Conservation (phyloP, 2,888 invertebrate species). For the Lasioglossum zephyrum region DNA sequence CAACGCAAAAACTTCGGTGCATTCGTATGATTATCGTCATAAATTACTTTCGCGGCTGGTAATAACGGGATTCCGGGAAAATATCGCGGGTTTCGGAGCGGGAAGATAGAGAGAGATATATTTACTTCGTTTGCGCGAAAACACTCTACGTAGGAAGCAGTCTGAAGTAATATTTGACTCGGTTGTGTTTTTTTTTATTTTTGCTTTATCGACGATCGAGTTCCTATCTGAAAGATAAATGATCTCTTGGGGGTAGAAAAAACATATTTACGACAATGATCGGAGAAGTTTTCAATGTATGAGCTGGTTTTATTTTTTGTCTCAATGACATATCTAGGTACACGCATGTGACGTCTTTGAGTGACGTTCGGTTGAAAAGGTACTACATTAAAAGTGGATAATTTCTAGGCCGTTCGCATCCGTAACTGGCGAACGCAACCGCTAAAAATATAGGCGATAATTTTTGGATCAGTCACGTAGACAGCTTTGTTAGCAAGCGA, state of each 20-base stretch:
- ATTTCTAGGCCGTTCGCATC: not conserved
- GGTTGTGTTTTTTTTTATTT: not conserved
- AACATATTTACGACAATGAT: not conserved
- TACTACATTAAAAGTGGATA: not conserved
- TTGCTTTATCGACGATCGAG: not conserved
- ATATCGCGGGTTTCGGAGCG: not conserved
- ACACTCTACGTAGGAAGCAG: not conserved
- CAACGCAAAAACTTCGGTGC: not conserved
- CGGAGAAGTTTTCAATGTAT: not conserved
- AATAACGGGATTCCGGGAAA: slow-evolving; percentile 11
- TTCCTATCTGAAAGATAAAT: slow-evolving; percentile 5
- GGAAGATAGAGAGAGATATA: not conserved
- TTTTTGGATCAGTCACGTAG: not conserved
- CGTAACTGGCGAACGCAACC: not conserved
- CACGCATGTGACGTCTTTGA: not conserved
- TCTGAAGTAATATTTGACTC: not conserved
- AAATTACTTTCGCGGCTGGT: not conserved
- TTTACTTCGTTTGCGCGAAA: not conserved
- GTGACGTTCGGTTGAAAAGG: not conserved
- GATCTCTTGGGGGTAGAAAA: not conserved
- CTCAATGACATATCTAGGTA: not conserved
- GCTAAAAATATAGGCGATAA: not conserved
- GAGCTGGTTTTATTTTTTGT: not conserved
- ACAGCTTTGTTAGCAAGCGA: not conserved
- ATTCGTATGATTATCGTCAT: not conserved